Evolutionary conservation across 2,797 vertebrate species (phyloP).

Genomic region (Sternotherus odoratus): DNA sequence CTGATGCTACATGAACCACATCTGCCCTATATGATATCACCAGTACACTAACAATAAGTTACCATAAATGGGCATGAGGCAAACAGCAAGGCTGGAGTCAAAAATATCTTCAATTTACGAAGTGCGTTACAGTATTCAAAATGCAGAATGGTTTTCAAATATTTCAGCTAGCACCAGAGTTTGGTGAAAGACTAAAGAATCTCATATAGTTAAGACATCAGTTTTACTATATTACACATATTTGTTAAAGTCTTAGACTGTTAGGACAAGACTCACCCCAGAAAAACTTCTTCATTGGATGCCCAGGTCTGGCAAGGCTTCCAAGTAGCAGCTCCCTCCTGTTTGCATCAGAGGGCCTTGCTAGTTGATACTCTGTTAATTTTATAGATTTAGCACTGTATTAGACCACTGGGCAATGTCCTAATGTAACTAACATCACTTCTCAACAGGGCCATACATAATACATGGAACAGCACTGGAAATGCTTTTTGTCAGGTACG

Average conservation of each 20-base stretch:
- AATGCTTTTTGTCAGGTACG: background rate
- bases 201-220: background rate
- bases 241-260: background rate
- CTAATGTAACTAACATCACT: background rate
- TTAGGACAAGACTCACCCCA: conserved; percentile 83
- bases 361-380: conserved; percentile 88
- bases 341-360: conserved; percentile 87
- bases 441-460: background rate
- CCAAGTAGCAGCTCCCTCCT: conserved; percentile 91
- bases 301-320: conserved; percentile 86
- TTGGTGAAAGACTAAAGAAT: background rate
- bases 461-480: background rate
- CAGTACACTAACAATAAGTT: background rate
- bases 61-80: background rate
- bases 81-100: background rate
- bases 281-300: conserved; percentile 91
- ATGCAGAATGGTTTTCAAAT: background rate
- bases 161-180: background rate
- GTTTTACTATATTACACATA: background rate
- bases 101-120: background rate
- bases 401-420: background rate
- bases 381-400: conserved; percentile 22
- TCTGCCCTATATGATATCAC: background rate
- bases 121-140: background rate
- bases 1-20: background rate